Evolutionary conservation across 2,797 vertebrate species (phyloP).

Genomic region (Fistularia tabacaria): DNA sequence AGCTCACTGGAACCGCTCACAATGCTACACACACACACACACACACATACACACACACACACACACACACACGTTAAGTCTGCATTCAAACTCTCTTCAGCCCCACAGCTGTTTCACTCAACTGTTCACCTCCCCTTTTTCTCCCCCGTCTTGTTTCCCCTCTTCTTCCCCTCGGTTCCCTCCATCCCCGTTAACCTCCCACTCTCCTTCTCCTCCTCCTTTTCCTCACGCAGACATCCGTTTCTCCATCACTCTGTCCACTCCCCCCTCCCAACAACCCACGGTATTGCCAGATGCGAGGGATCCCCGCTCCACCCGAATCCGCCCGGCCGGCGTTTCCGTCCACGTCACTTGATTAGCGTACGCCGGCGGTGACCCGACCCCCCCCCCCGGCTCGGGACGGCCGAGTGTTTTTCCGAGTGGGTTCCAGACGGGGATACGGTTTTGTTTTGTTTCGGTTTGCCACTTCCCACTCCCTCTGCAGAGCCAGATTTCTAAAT

Average conservation of each 20-base stretch:
- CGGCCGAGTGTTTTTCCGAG: no score
- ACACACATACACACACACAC: constrained; percentile 22
- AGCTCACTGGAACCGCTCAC: constrained; percentile 27
- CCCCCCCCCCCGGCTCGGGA: no score
- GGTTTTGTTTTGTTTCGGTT: constrained; percentile 19
- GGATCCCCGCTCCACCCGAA: no score
- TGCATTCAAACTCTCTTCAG: constrained; percentile 2
- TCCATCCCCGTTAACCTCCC: constrained; percentile 29
- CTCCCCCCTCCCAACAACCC: no score
- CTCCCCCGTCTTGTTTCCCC: constrained; percentile 51
- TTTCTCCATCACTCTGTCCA: no score
- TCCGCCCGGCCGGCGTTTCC: no score
- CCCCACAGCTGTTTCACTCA: constrained; percentile 45
- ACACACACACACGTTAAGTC: constrained; percentile 9
- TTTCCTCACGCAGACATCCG: constrained; percentile 14
- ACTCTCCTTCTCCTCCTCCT: constrained; percentile 54
- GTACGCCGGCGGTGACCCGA: no score
- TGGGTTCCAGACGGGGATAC: no score
- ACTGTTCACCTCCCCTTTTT: constrained; percentile 11
- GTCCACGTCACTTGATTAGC: no score
- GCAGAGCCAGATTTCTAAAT: constrained; percentile 5
- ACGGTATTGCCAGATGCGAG: no score
- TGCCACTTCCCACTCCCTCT: background rate
- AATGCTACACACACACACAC: constrained; percentile 26
- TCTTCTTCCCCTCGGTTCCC: constrained; percentile 37